These are phyloP conservation scores for Uropsilus gracilis DNA, from an alignment of 2,113 vertebrate genomes.

Conservation along the genomic window DNA sequence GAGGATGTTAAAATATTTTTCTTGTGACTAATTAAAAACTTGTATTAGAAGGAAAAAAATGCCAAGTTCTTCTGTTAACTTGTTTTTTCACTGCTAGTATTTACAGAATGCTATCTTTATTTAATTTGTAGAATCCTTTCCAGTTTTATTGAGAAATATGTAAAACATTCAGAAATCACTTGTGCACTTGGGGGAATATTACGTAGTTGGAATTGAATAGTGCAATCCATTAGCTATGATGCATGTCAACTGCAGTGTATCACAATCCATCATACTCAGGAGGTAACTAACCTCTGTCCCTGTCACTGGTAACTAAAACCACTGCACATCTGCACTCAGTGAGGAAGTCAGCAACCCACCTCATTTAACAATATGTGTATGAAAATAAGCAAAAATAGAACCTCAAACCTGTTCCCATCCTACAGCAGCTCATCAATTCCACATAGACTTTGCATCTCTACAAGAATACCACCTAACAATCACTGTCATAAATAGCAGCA, in stretches of 20 bases:
- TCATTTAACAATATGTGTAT: not conserved
- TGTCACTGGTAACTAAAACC: not conserved
- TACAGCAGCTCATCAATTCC: not conserved
- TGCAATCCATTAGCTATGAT: not conserved
- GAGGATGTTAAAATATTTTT: not conserved
- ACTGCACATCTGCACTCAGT: rapidly evolving
- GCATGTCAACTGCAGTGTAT: not conserved
- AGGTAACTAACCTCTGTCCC: not conserved
- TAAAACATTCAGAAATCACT: not conserved
- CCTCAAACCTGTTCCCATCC: not conserved
- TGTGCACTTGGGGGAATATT: not conserved
- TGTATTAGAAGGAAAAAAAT: not conserved
- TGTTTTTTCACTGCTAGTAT: not conserved
- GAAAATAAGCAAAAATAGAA: not conserved
- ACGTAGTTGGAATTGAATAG: not conserved
- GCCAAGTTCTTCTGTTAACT: not conserved
- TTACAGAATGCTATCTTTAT: not conserved
- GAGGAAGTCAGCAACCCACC: not conserved
- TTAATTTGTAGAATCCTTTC: not conserved
- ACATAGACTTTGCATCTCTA: not conserved
- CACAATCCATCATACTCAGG: not conserved
- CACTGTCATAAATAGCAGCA: not conserved
- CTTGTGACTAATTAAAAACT: not conserved
- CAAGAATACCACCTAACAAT: not conserved
- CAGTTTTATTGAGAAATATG: not conserved